These are phyloP conservation scores for Ichneumoninae sp. DNA, from an alignment of 2,888 invertebrate species.

Conservation along the genomic window DNA sequence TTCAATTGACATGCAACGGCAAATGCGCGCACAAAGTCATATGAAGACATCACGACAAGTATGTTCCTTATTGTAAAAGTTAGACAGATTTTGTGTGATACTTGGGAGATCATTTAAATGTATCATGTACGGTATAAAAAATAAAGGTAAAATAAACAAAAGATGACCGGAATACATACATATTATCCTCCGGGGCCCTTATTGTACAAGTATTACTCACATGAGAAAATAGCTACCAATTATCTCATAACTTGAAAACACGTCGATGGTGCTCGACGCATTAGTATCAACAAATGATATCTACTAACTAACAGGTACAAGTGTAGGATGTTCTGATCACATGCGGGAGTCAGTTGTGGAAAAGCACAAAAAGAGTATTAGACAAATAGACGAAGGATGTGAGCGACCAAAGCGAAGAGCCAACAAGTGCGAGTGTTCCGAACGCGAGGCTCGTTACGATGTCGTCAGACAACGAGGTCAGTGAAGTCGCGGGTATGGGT, in stretches of 20 bases:
- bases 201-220: background rate
- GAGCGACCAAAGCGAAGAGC: slow-evolving; percentile 60
- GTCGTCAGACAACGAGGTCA: background rate
- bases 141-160: background rate
- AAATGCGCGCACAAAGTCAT: background rate
- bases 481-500: slow-evolving; percentile 20
- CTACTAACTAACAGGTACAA: slow-evolving; percentile 76
- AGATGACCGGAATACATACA: background rate
- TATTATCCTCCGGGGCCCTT: background rate
- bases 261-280: slow-evolving; percentile 63
- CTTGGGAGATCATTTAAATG: background rate
- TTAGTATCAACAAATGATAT: slow-evolving; percentile 73
- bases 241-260: slow-evolving; percentile 69
- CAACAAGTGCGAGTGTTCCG: slow-evolving; percentile 58
- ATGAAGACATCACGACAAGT: too few species aligned
- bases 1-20: background rate
- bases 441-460: slow-evolving; percentile 43
- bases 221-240: slow-evolving; percentile 66
- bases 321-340: slow-evolving; percentile 51
- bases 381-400: slow-evolving; percentile 3
- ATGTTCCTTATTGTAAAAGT: background rate
- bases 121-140: background rate
- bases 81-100: background rate
- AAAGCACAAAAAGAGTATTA: slow-evolving; percentile 19
- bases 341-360: background rate